Evolutionary conservation across 2,888 invertebrate species (phyloP), one percentile per base, ranked within the genome.

Genomic region (Netelia fuscicornis): DNA sequence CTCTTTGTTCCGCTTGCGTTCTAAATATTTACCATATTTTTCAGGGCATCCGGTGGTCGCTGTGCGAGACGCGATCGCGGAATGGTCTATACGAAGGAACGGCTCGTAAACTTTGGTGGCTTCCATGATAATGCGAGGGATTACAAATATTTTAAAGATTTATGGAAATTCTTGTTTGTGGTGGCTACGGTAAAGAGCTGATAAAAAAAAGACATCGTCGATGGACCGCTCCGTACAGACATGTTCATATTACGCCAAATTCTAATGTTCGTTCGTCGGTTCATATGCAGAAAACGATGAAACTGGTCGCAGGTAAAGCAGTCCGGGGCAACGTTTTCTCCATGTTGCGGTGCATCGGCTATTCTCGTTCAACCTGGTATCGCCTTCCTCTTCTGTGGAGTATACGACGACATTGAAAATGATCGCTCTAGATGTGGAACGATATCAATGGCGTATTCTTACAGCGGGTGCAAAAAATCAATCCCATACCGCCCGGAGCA

Each of bases 51-150:
- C 1, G 96, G 96, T 88, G 98, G 97, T 0, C 99, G 98, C 0
- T 97, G 97, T n/a, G 95, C 98, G 0, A 94, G 98, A 83, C 97
- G 97, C 94, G 97, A 98, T 0, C 98, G 99, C 93, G 95, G 98
- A 83, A 99, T 99, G 98, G 96, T 96, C 1, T 95, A 95, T 1
- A 93, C 96, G 0, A 98, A 97, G 87, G 97, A 97, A 88, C 96
- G 96, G 89, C 93, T 99, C 1, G 94, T 98, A 85, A 94, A 98
- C 5, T 98, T 98, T 94, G 98, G 98, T 0, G 99, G 99, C 0
- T 99, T 98, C 94, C 96, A 97, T 91, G 98, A 99, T 94, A 98
- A 98, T 93, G 95, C 97, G 1, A 95, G 97, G 80, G 97, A 97
- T 84, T 98, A 97, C 92, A 97, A 97, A 88, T 99, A 98, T 94